Percentiles rank a stretch among this genome's conserved stretches.
These are phyloP conservation scores for Halcyon chelicuti DNA, from an alignment of 2,797 vertebrate genomes.

Conservation along the genomic window DNA sequence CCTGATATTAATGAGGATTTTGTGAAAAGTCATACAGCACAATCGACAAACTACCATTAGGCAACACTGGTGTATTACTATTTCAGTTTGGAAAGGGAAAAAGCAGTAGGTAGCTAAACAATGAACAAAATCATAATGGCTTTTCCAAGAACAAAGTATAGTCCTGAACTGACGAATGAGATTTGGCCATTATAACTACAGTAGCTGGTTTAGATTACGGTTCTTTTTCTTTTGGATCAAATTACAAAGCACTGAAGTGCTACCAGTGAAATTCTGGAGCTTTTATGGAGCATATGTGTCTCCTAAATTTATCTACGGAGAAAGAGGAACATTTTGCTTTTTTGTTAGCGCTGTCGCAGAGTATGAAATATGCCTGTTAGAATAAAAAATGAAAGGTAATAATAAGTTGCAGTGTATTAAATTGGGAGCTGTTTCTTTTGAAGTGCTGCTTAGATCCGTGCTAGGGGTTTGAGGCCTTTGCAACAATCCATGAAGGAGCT, in stretches of 20 bases:
- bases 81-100: not conserved
- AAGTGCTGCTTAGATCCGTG: not conserved
- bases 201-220: not conserved
- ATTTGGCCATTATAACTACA: not conserved
- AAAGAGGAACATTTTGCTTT: not conserved
- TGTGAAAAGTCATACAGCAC: not conserved
- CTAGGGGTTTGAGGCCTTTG: not conserved
- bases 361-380: not conserved
- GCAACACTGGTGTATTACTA: not conserved
- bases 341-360: not conserved
- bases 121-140: not conserved
- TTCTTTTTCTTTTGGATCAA: not conserved
- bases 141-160: not conserved
- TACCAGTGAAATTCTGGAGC: not conserved
- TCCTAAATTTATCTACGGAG: not conserved
- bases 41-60: not conserved
- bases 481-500: not conserved
- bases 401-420: not conserved
- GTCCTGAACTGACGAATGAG: not conserved
- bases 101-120: not conserved
- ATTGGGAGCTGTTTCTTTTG: not conserved
- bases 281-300: not conserved
- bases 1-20: not conserved
- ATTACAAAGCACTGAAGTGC: not conserved
- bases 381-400: conserved; percentile 24